Evolutionary conservation across 2,888 invertebrate genomes (phyloP).

Genomic region (Petrolisthes cinctipes): DNA sequence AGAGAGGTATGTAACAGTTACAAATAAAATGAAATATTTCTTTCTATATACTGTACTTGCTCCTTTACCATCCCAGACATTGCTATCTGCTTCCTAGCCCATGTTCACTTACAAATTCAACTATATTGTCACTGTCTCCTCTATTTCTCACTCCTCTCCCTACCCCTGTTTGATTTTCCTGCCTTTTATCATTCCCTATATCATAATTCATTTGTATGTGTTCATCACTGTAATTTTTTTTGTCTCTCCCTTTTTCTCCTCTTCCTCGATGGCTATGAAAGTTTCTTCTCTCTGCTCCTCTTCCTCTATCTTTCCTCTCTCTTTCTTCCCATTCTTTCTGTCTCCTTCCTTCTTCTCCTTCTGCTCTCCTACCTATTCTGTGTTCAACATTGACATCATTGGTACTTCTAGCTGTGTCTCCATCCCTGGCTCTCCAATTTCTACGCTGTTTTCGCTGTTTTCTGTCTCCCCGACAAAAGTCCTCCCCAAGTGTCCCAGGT

Average conservation of each 20-base stretch:
- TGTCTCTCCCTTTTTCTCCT: background rate
- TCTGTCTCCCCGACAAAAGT: constrained; percentile 1
- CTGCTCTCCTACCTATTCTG: background rate
- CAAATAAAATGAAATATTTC: too few relatives aligned
- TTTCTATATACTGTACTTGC: too few relatives aligned
- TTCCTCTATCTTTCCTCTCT: background rate
- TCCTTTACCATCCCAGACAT: too few relatives aligned
- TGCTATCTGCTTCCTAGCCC: background rate
- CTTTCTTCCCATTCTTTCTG: background rate
- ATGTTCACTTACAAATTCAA: background rate
- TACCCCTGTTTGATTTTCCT: background rate
- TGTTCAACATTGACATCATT: too few relatives aligned
- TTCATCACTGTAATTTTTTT: background rate
- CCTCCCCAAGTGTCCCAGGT: constrained; percentile 14
- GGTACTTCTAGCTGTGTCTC: too few relatives aligned
- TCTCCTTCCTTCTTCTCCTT: constrained; percentile 3
- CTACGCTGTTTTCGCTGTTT: background rate
- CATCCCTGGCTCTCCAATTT: background rate
- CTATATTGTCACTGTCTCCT: background rate
- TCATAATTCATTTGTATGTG: background rate
- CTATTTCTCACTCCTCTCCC: background rate
- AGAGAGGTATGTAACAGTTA: too few relatives aligned
- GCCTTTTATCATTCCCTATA: background rate
- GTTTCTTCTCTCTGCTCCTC: background rate
- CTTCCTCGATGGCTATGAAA: background rate